phyloP scores from a whole-genome alignment of 2,888 invertebrate genomes.

The Altica lythri region DNA sequence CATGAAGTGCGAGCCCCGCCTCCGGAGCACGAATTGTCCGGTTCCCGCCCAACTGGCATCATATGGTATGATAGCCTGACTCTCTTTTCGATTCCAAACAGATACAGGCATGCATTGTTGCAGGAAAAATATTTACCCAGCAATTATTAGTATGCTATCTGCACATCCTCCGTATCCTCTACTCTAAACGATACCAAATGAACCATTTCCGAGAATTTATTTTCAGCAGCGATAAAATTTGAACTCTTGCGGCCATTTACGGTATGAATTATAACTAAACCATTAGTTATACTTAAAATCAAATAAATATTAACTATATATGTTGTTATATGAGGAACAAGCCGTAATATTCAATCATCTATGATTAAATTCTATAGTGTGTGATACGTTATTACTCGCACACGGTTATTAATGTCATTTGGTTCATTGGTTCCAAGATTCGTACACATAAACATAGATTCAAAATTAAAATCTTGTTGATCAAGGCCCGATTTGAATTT shows the following conservation, averaged over 20 bases:
- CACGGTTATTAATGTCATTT: too few species aligned
- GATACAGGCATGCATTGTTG: constrained; percentile 45
- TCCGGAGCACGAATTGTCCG: constrained; percentile 53
- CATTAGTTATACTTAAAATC: too few species aligned
- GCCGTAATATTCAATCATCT: too few species aligned
- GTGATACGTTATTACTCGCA: too few species aligned
- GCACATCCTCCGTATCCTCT: constrained; percentile 34
- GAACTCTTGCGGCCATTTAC: constrained; percentile 11
- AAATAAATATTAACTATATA: too few species aligned
- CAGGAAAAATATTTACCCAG: constrained; percentile 57
- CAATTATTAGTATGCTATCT: constrained; percentile 48
- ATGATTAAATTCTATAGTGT: too few species aligned
- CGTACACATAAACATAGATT: too few species aligned
- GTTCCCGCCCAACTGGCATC: constrained; percentile 54
- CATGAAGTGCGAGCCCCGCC: constrained; percentile 56
- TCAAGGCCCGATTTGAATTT: too few species aligned
- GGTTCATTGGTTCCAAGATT: too few species aligned
- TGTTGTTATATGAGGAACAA: too few species aligned
- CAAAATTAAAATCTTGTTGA: too few species aligned
- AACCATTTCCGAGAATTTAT: constrained; percentile 31
- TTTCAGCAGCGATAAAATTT: constrained; percentile 11
- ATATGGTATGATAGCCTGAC: constrained; percentile 51
- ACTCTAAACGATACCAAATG: constrained; percentile 35
- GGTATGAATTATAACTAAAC: too few species aligned
- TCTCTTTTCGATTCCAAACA: constrained; percentile 39